Evolutionary conservation across 35 echinoderm and acorn worm genomes (phyloP), one percentile per base, ranked within the genome.

Genomic region (Ophioderma brevispina): DNA sequence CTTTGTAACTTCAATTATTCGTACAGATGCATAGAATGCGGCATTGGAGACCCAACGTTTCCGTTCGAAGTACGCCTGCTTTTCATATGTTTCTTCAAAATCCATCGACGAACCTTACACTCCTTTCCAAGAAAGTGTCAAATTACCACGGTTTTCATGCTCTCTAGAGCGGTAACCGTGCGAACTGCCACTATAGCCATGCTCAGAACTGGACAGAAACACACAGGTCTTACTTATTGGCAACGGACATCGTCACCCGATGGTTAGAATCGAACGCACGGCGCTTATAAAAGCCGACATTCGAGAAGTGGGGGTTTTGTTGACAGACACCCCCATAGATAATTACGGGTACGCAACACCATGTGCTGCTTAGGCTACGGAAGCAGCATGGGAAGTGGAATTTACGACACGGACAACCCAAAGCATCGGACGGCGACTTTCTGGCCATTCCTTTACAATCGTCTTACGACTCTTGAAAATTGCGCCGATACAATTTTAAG

Each of bases 1-100:
- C 41, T 85, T 85, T 36, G 30, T 85, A 85, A 85, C 41, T 36
- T 34, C n/a, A 85, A 85, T 23, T 85, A 85, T 35, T 85, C 82
- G 52, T 36, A 85, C 32, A 39, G 82, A 50, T 85, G 1, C 32
- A 52, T n/a, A 31, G 43, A 32, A 46, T 85, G 0, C 1, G 0
- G 13, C 13, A 6, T 32, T 64, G 17, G 41, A 46, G 52, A 31
- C 82, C 13, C 32, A 6, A 19, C 41, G 30, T 32, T 46, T 30
- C 40, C 4, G 82, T 85, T 0, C n/a, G 33, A 85, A 0, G 21
- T 59, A 23, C 82, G 55, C 82, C 21, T 85, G 1, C 41, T 85
- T 33, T 85, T 85, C 36, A 39, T 85, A 0, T 56, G 25, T 30
- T 85, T 40, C 33, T 85, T 1, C 82, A 85, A 46, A 85, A 85